Conservation (phyloP, 2,888 invertebrate genomes). For the Drosophila paranaensis region DNA sequence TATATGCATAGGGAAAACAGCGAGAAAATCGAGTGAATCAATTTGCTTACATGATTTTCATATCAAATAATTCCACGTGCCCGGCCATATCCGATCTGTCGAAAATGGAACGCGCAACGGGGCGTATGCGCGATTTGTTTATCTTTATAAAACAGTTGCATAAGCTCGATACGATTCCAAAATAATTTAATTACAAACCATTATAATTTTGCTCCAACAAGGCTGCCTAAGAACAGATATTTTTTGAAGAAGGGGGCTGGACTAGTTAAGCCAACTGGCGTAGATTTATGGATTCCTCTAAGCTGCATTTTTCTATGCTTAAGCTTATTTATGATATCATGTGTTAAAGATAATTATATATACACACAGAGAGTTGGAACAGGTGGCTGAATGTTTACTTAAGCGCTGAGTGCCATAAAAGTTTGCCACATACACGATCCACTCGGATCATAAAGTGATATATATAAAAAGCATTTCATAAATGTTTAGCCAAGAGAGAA, state of each 20-base stretch:
- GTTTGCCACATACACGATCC: conserved; percentile 42
- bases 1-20: conserved; percentile 18
- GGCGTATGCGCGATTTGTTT: conserved; percentile 56
- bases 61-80: conserved; percentile 38
- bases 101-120: conserved; percentile 18
- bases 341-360: not conserved
- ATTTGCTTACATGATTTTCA: conserved; percentile 34
- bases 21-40: conserved; percentile 38
- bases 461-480: conserved; percentile 49
- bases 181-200: conserved; percentile 48
- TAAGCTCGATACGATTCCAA: conserved; percentile 46
- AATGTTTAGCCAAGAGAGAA: conserved; percentile 55
- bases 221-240: conserved; percentile 1
- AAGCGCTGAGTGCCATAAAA: conserved; percentile 36
- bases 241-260: conserved; percentile 3
- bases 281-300: not conserved
- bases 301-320: conserved; percentile 10
- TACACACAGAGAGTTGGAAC: conserved; percentile 12
- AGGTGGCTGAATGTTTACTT: conserved; percentile 35
- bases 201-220: conserved; percentile 3
- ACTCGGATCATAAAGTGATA: conserved; percentile 53
- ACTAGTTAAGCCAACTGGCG: not conserved
- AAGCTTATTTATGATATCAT: not conserved
- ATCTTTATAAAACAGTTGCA: conserved; percentile 35
- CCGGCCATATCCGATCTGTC: conserved; percentile 26